Evolutionary conservation across 2,888 invertebrate genomes (phyloP).

Genomic region (Pachydiplax longipennis): DNA sequence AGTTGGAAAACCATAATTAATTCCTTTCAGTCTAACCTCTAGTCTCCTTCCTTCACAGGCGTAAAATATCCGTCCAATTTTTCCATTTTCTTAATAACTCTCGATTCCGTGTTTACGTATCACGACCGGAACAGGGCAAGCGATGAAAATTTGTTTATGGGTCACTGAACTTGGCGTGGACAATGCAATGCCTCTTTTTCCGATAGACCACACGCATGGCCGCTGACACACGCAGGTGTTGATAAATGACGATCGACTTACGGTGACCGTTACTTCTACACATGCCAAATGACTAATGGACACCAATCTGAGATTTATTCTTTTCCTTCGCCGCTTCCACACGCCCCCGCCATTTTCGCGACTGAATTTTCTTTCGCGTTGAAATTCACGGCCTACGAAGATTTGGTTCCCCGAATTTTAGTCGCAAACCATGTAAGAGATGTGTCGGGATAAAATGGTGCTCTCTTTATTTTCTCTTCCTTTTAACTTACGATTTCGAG

Average conservation of each 20-base stretch:
- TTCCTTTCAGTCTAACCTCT: background rate
- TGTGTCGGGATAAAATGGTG: background rate
- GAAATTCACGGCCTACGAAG: background rate
- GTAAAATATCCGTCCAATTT: background rate
- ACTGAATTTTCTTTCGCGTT: background rate
- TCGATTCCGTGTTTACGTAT: background rate
- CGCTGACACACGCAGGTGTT: background rate
- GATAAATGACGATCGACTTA: background rate
- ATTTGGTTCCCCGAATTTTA: background rate
- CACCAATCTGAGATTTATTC: background rate
- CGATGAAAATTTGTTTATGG: slow-evolving; percentile 1
- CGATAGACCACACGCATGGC: background rate
- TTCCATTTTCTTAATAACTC: background rate
- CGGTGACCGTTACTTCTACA: background rate
- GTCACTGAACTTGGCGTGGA: background rate
- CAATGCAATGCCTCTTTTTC: background rate
- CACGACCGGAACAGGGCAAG: background rate
- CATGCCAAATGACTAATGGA: background rate
- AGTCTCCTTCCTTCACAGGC: background rate
- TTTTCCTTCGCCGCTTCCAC: background rate
- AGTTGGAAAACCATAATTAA: background rate
- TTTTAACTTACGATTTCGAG: background rate
- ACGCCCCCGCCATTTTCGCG: background rate
- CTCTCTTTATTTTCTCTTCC: background rate
- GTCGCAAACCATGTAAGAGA: background rate